Base-by-base conservation (phyloP, 2,113 vertebrate species). In the Nothocercus nigrocapillus region DNA sequence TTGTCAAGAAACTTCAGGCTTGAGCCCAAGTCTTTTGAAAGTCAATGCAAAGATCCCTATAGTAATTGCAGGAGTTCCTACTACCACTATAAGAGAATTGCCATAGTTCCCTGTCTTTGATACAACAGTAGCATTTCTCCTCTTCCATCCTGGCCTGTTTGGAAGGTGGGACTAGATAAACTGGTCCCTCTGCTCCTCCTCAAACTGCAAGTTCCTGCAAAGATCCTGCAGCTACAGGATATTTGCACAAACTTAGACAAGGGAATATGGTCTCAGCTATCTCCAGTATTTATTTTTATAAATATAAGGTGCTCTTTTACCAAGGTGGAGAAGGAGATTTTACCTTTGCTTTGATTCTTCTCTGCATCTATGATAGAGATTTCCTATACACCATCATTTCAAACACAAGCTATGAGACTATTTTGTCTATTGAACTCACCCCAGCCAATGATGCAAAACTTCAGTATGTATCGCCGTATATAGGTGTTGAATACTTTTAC, bases 401-500 rank as follows among this genome's bases (percentile, higher is more conserved):
- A 84, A 86, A 38, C 5, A 18, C 11, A n/a, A 8, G 7, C 8
- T 61, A 49, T 11, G 28, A 8, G 89, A 89, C 19, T 21, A 87
- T 32, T 44, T 32, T 6, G 24, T 9, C 13, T 17, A 28, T 14
- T 19, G 34, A 47, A 96, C 99, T 98, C 96, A 99, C 99, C 99
- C 99, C 99, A 99, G 91, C 99, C 99, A 38, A 99, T 96, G 69
- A 99, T 96, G 98, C 99, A 99, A 95, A 99, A 99, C 97, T 99
- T 99, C 66, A 99, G 98, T 94, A 99, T 99, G 85, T 99, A 99
- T 85, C 99, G 91, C 40, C 99, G 98, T 62, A 99, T 99, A 79
- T 99, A 99, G 1, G 99, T 99, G 97, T 99, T 99, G 95, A 99
- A 99, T 19, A 99, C 99, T 95, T 99, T 99, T 84, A 99, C 99